phyloP scores from a whole-genome alignment of 2,888 invertebrate species.

The Conchocele bisecta region DNA sequence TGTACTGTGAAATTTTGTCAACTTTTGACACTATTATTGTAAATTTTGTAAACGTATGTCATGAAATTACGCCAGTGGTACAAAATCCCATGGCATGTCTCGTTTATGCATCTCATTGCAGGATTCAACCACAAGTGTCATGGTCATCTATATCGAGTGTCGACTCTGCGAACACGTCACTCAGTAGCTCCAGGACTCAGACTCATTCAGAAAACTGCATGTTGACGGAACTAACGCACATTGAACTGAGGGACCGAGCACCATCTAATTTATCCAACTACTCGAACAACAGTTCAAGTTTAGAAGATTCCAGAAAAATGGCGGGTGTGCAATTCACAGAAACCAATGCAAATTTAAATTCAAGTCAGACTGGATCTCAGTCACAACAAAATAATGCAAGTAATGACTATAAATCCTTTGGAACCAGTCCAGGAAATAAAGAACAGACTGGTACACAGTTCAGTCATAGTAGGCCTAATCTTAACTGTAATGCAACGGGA shows the following conservation, averaged over 20 bases:
- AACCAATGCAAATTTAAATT: slow-evolving; percentile 24
- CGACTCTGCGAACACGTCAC: slow-evolving; percentile 22
- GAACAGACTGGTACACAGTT: slow-evolving; percentile 3
- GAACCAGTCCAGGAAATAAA: slow-evolving; percentile 22
- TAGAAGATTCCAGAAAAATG: background rate
- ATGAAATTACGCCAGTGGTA: too few species aligned
- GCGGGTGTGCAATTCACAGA: slow-evolving; percentile 36
- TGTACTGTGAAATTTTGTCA: too few species aligned
- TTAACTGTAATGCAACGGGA: background rate
- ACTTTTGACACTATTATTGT: too few species aligned
- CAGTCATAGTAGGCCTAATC: background rate
- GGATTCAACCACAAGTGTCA: slow-evolving; percentile 28
- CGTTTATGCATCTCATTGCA: background rate
- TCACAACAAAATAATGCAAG: background rate
- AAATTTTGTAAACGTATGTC: too few species aligned
- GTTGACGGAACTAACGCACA: slow-evolving; percentile 45
- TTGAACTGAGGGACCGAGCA: slow-evolving; percentile 46
- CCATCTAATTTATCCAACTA: background rate
- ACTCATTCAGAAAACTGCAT: slow-evolving; percentile 56
- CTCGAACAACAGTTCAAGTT: background rate
- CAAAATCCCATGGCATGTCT: background rate
- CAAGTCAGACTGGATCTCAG: slow-evolving; percentile 23
- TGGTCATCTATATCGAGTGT: slow-evolving; percentile 45
- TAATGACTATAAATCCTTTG: slow-evolving; percentile 15
- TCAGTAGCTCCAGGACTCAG: slow-evolving; percentile 34